phyloP scores from a whole-genome alignment of 2,888 invertebrate genomes.

The Lochmaea crataegi region DNA sequence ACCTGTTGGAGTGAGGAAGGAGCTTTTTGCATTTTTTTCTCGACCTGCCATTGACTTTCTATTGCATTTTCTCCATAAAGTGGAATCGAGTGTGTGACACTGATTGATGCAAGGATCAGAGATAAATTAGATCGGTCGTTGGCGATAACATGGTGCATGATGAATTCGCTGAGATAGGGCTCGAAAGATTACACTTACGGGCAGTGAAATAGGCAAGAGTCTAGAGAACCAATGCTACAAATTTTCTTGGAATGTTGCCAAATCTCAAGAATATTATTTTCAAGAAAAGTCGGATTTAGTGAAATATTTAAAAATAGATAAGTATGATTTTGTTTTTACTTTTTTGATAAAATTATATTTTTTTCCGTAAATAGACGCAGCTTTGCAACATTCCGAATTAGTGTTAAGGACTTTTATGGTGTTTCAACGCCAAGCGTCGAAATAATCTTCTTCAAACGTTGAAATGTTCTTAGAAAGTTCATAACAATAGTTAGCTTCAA shows the following conservation, averaged over 20 bases:
- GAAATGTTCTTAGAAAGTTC: too few relatives aligned
- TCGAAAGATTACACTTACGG: conserved; percentile 33
- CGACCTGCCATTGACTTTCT: conserved; percentile 32
- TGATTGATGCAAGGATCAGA: conserved; percentile 53
- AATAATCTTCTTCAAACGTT: too few relatives aligned
- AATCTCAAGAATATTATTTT: background rate
- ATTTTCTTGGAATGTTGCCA: background rate
- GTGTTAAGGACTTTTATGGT: too few relatives aligned
- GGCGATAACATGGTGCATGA: conserved; percentile 42
- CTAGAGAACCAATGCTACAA: background rate
- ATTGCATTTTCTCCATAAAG: conserved; percentile 45
- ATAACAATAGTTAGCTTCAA: too few relatives aligned
- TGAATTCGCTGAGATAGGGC: conserved; percentile 37
- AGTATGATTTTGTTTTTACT: too few relatives aligned
- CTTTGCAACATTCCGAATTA: too few relatives aligned
- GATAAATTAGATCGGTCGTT: conserved; percentile 49
- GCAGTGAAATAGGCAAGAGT: conserved; percentile 22
- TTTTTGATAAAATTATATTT: too few relatives aligned
- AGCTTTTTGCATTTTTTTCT: conserved; percentile 26
- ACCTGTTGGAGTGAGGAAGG: conserved; percentile 27
- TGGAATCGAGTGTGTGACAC: conserved; percentile 51
- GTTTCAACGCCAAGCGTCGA: too few relatives aligned
- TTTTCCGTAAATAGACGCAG: too few relatives aligned
- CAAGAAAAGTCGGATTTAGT: background rate
- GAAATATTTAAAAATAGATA: too few relatives aligned